Percentiles rank a stretch among this genome's conserved stretches.
These are phyloP conservation scores for Lasioglossum villosulum DNA, from an alignment of 2,888 invertebrate species.

Conservation along the genomic window DNA sequence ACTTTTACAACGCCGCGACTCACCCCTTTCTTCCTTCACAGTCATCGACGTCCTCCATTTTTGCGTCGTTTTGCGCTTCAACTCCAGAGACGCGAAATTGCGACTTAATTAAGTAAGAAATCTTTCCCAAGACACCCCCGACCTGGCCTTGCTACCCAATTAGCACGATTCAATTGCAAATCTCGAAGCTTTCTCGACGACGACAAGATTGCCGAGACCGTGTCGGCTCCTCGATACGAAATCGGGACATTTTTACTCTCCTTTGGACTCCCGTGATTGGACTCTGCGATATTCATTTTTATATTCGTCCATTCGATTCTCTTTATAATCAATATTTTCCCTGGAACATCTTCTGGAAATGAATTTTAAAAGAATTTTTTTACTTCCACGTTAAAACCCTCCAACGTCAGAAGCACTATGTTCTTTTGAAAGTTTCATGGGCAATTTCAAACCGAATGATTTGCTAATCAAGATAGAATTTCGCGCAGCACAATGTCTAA, in stretches of 20 bases:
- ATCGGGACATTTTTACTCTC: not conserved
- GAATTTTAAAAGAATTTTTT: not conserved
- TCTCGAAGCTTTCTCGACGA: not conserved
- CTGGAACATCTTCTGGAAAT: not conserved
- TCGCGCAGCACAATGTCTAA: not conserved
- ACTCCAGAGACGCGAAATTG: slow-evolving; percentile 42
- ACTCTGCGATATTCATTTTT: not conserved
- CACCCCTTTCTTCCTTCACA: not conserved
- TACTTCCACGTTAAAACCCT: not conserved
- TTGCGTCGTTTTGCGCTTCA: slow-evolving; percentile 34
- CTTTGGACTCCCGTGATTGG: not conserved
- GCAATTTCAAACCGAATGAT: not conserved
- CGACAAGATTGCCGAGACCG: not conserved
- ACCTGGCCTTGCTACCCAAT: slow-evolving; percentile 23
- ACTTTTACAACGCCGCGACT: not conserved
- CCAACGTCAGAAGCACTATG: not conserved
- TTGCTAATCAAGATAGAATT: not conserved
- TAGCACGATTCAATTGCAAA: slow-evolving; percentile 51
- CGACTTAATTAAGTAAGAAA: slow-evolving; percentile 54
- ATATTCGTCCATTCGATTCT: not conserved
- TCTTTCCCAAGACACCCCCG: slow-evolving; percentile 19
- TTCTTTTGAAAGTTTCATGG: not conserved
- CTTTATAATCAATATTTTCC: not conserved
- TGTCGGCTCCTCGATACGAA: not conserved
- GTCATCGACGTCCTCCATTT: not conserved